phyloP scores from a whole-genome alignment of 2,888 invertebrate species.

The Parapristionchus giblindavisi region DNA sequence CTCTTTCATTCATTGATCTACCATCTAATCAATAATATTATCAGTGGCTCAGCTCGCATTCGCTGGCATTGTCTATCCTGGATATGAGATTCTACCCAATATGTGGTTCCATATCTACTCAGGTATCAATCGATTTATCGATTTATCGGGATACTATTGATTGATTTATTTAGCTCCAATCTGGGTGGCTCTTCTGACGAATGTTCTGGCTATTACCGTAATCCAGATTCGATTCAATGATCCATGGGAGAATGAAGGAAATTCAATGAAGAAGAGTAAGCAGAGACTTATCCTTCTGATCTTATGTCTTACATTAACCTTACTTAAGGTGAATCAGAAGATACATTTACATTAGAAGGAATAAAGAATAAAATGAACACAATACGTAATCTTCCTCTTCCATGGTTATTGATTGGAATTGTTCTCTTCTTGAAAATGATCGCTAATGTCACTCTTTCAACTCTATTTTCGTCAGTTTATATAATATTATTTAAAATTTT shows the following conservation, averaged over 20 bases:
- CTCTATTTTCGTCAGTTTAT: constrained; percentile 9
- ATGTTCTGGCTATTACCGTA: constrained; percentile 24
- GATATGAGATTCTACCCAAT: constrained; percentile 9
- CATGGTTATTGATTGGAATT: constrained; percentile 14
- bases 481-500: background rate
- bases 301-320: too few species aligned
- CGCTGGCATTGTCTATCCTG: constrained; percentile 31
- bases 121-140: background rate
- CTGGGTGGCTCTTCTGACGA: constrained; percentile 27
- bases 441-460: constrained; percentile 3
- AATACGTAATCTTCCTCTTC: background rate
- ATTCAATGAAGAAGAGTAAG: constrained; percentile 9
- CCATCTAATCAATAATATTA: background rate
- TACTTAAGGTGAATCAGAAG: background rate
- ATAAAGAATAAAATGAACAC: background rate
- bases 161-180: constrained; percentile 21
- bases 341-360: background rate
- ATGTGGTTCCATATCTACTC: constrained; percentile 38
- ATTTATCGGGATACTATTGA: background rate
- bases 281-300: too few species aligned
- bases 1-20: background rate
- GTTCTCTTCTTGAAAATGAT: constrained; percentile 24
- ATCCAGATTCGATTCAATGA: constrained; percentile 4
- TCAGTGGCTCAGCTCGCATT: constrained; percentile 32
- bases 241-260: constrained; percentile 14